Evolutionary conservation across 2,888 invertebrate species (phyloP).

Genomic region (Mesorhabditis belari): DNA sequence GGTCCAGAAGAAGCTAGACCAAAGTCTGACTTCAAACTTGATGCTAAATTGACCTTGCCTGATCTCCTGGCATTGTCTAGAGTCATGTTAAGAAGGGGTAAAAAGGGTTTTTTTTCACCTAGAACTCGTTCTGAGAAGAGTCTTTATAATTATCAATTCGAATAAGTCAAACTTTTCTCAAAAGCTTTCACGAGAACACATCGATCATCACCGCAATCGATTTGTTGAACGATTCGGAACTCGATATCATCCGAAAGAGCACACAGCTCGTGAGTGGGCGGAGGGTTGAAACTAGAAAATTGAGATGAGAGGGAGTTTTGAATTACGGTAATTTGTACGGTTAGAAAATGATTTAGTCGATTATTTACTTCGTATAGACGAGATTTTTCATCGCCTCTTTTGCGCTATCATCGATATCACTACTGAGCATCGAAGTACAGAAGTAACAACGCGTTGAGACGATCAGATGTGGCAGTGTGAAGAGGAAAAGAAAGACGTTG

Average conservation of each 20-base stretch:
- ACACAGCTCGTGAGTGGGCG: not conserved
- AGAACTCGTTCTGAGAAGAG: too few relatives aligned
- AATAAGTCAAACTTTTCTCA: not conserved
- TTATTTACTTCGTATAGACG: not conserved
- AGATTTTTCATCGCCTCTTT: not conserved
- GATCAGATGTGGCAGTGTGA: too few relatives aligned
- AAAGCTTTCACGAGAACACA: not conserved
- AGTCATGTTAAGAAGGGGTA: too few relatives aligned
- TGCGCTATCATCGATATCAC: not conserved
- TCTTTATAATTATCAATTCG: too few relatives aligned
- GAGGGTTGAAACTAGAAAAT: not conserved
- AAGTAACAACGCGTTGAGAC: not conserved
- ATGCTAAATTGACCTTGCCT: too few relatives aligned
- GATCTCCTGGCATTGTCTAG: too few relatives aligned
- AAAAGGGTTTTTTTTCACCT: too few relatives aligned
- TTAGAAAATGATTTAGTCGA: not conserved
- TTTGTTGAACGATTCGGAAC: not conserved
- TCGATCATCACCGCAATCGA: not conserved
- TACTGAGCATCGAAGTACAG: not conserved
- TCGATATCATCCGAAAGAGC: not conserved
- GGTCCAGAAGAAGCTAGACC: too few relatives aligned
- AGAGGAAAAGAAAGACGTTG: too few relatives aligned
- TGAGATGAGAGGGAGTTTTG: not conserved
- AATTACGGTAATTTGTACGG: too few relatives aligned
- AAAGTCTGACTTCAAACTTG: too few relatives aligned